phyloP scores from a whole-genome alignment of 2,113 vertebrate species.

The human region DNA sequence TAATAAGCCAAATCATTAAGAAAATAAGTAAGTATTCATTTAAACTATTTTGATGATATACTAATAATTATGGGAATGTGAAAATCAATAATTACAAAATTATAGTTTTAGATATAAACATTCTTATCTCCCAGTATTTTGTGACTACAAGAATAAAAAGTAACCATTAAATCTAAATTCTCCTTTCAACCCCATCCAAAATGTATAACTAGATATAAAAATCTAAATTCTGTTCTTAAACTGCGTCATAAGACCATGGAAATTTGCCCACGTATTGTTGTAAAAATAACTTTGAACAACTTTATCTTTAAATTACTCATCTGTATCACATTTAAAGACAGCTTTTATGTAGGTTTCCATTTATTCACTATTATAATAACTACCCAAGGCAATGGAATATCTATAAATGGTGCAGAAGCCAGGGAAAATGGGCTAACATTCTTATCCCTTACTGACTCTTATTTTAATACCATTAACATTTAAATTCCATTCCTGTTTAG shows the following conservation, averaged over 20 bases:
- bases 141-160: background rate
- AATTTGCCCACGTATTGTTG: background rate
- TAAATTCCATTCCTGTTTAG: background rate
- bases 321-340: conserved; percentile 19
- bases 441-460: background rate
- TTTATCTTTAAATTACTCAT: conserved; percentile 25
- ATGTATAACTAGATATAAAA: background rate
- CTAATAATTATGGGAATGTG: background rate
- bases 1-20: background rate
- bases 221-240: background rate
- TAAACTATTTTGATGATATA: background rate
- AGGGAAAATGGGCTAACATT: background rate
- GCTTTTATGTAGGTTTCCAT: conserved; percentile 2
- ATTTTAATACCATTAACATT: background rate
- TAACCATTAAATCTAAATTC: background rate
- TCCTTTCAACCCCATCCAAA: background rate
- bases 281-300: conserved; percentile 13
- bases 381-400: background rate
- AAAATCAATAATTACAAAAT: background rate
- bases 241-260: background rate
- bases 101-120: background rate
- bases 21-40: background rate
- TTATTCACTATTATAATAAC: conserved; percentile 21
- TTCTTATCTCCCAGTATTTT: conserved; percentile 34
- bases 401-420: background rate